Conservation (phyloP, 2,888 invertebrate species). For the Argyresthia goedartella region DNA sequence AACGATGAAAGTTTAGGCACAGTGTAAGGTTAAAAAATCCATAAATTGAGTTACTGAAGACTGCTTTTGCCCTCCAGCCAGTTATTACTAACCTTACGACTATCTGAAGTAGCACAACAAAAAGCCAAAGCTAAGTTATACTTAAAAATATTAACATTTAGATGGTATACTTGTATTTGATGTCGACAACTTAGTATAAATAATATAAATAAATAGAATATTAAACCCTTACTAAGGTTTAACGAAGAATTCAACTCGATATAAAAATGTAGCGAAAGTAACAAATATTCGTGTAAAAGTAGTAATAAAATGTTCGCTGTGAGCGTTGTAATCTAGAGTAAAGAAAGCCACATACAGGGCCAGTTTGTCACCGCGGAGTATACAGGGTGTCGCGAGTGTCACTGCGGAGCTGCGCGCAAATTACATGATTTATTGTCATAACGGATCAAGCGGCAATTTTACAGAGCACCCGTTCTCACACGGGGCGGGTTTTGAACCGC, state of each 20-base stretch:
- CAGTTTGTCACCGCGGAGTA: too few species aligned
- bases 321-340: neutral
- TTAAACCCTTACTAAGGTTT: too few species aligned
- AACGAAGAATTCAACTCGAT: too few species aligned
- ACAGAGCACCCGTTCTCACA: neutral
- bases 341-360: neutral
- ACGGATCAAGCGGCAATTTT: constrained; percentile 32
- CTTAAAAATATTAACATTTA: constrained; percentile 60
- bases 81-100: constrained; percentile 42
- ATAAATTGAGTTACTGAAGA: constrained; percentile 41
- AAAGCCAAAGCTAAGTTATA: constrained; percentile 47
- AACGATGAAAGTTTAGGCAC: neutral
- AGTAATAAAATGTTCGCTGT: neutral
- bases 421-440: constrained; percentile 66
- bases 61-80: constrained; percentile 42
- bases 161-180: constrained; percentile 13
- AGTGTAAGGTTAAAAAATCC: neutral
- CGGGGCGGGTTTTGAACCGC: neutral
- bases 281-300: neutral
- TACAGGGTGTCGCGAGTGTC: neutral
- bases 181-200: too few species aligned
- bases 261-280: too few species aligned
- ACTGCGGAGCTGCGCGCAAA: constrained; percentile 33
- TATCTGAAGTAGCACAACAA: constrained; percentile 60
- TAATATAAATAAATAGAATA: too few species aligned